phyloP scores from a whole-genome alignment of 2,113 vertebrate species.

The Scortum barcoo region DNA sequence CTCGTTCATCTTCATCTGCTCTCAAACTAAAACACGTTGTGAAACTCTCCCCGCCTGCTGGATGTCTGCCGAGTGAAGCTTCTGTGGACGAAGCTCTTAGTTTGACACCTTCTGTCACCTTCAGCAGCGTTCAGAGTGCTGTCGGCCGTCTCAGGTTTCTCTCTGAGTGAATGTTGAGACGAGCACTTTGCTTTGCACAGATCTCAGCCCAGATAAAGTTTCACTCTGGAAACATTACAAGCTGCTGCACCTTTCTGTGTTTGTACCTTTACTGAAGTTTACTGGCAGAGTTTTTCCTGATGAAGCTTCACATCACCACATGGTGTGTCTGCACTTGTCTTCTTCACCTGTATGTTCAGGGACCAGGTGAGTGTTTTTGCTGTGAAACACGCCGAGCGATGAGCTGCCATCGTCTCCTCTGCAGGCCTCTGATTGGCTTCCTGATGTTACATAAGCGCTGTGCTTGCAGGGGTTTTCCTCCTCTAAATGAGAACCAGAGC shows the following conservation, averaged over 20 bases:
- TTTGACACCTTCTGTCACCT: background rate
- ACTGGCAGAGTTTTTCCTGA: too few species aligned
- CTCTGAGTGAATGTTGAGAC: background rate
- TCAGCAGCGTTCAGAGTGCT: background rate
- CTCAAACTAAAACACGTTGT: background rate
- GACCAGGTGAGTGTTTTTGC: too few species aligned
- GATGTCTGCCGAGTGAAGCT: background rate
- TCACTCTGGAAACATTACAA: too few species aligned
- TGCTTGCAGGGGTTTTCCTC: constrained; percentile 39
- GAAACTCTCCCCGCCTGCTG: background rate
- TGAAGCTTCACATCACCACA: too few species aligned
- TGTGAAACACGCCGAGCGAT: too few species aligned
- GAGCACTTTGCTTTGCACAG: too few species aligned
- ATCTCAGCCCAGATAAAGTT: too few species aligned
- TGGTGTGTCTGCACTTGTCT: too few species aligned
- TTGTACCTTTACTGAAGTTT: too few species aligned
- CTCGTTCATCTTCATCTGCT: background rate
- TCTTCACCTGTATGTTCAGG: too few species aligned
- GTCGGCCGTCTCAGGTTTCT: background rate
- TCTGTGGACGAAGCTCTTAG: background rate
- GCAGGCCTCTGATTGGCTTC: constrained; percentile 2
- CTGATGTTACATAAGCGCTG: constrained; percentile 5
- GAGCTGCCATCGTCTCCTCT: background rate
- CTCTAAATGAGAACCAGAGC: constrained; percentile 22
- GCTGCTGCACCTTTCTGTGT: too few species aligned